These are phyloP conservation scores for Botia kubotai DNA, from an alignment of 2,797 vertebrate species.

Conservation along the genomic window DNA sequence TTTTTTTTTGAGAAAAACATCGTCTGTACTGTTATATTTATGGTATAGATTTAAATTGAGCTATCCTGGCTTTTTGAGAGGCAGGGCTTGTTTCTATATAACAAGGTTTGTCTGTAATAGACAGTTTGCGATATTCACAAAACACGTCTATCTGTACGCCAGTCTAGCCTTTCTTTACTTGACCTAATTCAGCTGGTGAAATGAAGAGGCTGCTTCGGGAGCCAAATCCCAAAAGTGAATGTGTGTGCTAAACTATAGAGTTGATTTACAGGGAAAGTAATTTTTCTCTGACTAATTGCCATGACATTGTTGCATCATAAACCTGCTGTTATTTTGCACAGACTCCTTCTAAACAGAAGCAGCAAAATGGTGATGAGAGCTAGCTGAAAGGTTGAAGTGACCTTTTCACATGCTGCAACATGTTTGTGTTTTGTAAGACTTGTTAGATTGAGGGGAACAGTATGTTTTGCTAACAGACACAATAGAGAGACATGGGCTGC, in stretches of 20 bases:
- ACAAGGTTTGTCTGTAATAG: not conserved
- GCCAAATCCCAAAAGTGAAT: slow-evolving; percentile 17
- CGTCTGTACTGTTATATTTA: no score
- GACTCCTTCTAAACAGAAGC: not conserved
- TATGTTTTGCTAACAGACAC: slow-evolving; percentile 26
- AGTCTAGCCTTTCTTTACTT: slow-evolving; percentile 29
- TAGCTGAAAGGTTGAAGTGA: slow-evolving; percentile 2
- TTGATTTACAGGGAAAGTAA: not conserved
- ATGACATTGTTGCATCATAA: not conserved
- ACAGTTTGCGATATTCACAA: not conserved
- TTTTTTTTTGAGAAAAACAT: no score
- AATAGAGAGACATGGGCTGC: slow-evolving; percentile 21
- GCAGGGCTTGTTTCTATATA: not conserved
- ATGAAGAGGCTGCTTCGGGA: slow-evolving; percentile 6
- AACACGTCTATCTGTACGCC: slow-evolving; percentile 13
- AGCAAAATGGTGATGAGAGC: slow-evolving; percentile 3
- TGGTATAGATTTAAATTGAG: not conserved
- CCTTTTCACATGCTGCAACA: slow-evolving; percentile 35
- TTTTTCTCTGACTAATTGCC: slow-evolving; percentile 11
- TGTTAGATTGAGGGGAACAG: slow-evolving; percentile 15
- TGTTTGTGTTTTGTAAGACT: slow-evolving; percentile 28
- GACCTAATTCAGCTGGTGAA: slow-evolving; percentile 34
- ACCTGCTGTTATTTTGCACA: not conserved
- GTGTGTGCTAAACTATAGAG: not conserved
- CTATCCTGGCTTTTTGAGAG: not conserved